Evolutionary conservation across 2,113 vertebrate genomes (phyloP).

Genomic region (Lycocorax pyrrhopterus): DNA sequence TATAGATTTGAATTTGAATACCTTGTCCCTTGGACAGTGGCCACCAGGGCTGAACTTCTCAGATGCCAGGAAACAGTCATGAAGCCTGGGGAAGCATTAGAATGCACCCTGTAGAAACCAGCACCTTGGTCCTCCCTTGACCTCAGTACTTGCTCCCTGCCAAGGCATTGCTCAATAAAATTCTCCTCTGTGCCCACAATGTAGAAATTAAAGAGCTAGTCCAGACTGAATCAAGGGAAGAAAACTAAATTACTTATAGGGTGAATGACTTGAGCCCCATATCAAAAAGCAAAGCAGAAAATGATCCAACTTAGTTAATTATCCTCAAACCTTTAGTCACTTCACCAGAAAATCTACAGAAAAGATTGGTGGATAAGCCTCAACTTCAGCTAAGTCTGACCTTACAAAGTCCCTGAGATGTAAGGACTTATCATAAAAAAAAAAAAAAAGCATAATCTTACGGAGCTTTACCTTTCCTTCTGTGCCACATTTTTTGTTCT

Average conservation of each 20-base stretch:
- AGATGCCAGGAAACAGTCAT: not conserved
- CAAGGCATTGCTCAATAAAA: not conserved
- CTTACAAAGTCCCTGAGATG: not conserved
- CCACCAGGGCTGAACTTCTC: not conserved
- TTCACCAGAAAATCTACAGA: not conserved
- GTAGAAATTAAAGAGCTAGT: not conserved
- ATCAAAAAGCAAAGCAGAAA: not conserved
- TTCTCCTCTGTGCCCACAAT: not conserved
- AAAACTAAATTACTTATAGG: not conserved
- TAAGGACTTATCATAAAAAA: not conserved
- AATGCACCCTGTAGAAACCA: not conserved
- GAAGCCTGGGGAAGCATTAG: not conserved
- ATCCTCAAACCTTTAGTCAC: not conserved
- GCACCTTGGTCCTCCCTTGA: not conserved
- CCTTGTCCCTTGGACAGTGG: not conserved
- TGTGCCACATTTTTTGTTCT: not conserved
- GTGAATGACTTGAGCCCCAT: not conserved
- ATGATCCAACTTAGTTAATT: not conserved
- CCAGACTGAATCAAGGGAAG: not conserved
- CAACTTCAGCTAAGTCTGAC: not conserved
- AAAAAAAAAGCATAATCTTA: too few species aligned
- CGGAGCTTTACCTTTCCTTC: not conserved
- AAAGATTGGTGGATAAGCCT: not conserved
- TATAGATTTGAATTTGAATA: not conserved
- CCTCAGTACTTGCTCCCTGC: not conserved